phyloP scores from a whole-genome alignment of 2,888 invertebrate genomes.

The Ephialtes manifestator region DNA sequence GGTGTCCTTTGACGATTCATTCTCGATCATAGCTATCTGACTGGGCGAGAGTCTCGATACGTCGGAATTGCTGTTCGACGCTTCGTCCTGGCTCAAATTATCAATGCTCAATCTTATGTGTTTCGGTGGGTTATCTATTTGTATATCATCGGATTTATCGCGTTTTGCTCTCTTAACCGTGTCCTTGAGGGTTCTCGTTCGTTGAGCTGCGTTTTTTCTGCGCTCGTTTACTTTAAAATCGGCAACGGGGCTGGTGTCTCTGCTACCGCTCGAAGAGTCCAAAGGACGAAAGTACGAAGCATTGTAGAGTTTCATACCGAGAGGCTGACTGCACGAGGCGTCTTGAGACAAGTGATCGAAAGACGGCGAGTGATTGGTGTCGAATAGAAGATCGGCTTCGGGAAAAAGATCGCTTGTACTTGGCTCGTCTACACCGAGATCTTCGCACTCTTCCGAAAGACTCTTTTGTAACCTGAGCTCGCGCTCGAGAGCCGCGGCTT shows the following conservation, averaged over 20 bases:
- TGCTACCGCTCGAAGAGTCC: slow-evolving; percentile 85
- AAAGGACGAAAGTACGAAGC: slow-evolving; percentile 84
- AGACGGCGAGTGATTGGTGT: slow-evolving; percentile 90
- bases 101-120: slow-evolving; percentile 79
- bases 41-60: slow-evolving; percentile 79
- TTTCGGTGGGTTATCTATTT: slow-evolving; percentile 73
- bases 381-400: slow-evolving; percentile 91
- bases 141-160: slow-evolving; percentile 73
- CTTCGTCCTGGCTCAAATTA: slow-evolving; percentile 83
- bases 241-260: slow-evolving; percentile 86
- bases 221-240: slow-evolving; percentile 82
- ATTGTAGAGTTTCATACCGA: slow-evolving; percentile 80
- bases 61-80: slow-evolving; percentile 82
- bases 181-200: slow-evolving; percentile 75
- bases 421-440: slow-evolving; percentile 92
- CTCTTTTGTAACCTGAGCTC: slow-evolving; percentile 90
- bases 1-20: slow-evolving; percentile 76
- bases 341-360: slow-evolving; percentile 88
- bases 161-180: slow-evolving; percentile 70
- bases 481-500: slow-evolving; percentile 87
- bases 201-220: slow-evolving; percentile 76
- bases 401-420: slow-evolving; percentile 93
- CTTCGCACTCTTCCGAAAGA: slow-evolving; percentile 92
- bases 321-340: slow-evolving; percentile 84
- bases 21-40: slow-evolving; percentile 75